Percentiles rank a stretch among this genome's conserved stretches.
Conservation (phyloP, 2,113 vertebrate species). For the Pterocles orientalis region DNA sequence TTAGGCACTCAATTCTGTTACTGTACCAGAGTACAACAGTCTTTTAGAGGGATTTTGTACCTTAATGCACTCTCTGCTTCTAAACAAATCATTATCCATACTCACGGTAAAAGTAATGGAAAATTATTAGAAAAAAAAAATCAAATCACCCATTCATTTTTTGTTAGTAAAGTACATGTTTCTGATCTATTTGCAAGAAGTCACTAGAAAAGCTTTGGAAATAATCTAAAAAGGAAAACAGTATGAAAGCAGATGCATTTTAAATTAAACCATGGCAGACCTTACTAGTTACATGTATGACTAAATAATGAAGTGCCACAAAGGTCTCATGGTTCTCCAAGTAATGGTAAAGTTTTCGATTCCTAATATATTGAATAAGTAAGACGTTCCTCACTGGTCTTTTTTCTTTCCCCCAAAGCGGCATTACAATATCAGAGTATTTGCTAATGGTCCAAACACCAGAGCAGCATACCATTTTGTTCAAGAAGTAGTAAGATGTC, state of each 20-base stretch:
- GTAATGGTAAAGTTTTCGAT: background rate
- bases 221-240: background rate
- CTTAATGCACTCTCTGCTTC: background rate
- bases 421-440: background rate
- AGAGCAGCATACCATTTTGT: background rate
- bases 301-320: background rate
- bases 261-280: background rate
- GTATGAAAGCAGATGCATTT: background rate
- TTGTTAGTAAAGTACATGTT: background rate
- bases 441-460: background rate
- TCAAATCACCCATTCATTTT: background rate
- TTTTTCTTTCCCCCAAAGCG: background rate
- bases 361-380: background rate
- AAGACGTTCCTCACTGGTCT: background rate
- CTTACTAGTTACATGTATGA: background rate
- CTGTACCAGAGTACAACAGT: background rate
- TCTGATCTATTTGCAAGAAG: background rate
- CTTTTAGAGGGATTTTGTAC: background rate
- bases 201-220: background rate
- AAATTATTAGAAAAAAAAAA: background rate
- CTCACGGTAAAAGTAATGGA: background rate
- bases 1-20: background rate
- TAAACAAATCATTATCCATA: background rate
- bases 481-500: background rate
- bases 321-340: background rate